Conservation (phyloP, 1,140 invertebrate species). For the Microplitis demolitor region DNA sequence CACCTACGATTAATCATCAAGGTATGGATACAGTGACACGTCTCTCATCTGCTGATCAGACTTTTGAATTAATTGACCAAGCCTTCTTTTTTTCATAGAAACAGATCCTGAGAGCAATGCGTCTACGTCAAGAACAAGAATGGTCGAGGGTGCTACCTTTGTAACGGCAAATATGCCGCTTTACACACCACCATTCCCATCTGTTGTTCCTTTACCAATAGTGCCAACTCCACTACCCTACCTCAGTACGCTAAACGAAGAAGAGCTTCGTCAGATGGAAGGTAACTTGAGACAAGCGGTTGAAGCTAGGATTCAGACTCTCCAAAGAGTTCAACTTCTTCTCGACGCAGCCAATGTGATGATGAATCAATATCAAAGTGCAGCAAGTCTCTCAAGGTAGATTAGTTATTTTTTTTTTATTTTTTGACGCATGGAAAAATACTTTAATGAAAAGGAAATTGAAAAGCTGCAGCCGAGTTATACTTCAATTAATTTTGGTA, state of each 20-base stretch:
- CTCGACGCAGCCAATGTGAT: constrained; percentile 56
- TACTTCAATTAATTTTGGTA: not conserved
- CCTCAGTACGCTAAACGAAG: constrained; percentile 75
- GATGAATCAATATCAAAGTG: constrained; percentile 60
- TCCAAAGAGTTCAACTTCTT: constrained; percentile 55
- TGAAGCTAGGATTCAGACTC: constrained; percentile 81
- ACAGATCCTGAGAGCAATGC: constrained; percentile 35
- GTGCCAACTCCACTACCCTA: constrained; percentile 74
- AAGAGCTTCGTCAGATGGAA: constrained; percentile 88
- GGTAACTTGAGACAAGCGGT: constrained; percentile 83
- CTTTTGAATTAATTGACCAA: no score
- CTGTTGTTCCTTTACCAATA: constrained; percentile 73
- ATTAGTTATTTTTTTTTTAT: constrained; percentile 26
- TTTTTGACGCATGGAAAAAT: not conserved
- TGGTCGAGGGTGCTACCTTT: constrained; percentile 42
- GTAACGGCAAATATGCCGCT: constrained; percentile 59
- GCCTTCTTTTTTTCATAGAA: constrained; percentile 2
- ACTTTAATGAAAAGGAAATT: no score
- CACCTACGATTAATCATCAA: constrained; percentile 47
- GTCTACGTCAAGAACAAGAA: constrained; percentile 23
- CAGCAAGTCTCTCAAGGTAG: constrained; percentile 52
- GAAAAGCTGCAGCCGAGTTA: not conserved
- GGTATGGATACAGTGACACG: constrained; percentile 18
- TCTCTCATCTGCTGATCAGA: no score
- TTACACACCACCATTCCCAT: constrained; percentile 64